phyloP scores from a whole-genome alignment of 2,888 invertebrate genomes.

The Drosophila gaucha region DNA sequence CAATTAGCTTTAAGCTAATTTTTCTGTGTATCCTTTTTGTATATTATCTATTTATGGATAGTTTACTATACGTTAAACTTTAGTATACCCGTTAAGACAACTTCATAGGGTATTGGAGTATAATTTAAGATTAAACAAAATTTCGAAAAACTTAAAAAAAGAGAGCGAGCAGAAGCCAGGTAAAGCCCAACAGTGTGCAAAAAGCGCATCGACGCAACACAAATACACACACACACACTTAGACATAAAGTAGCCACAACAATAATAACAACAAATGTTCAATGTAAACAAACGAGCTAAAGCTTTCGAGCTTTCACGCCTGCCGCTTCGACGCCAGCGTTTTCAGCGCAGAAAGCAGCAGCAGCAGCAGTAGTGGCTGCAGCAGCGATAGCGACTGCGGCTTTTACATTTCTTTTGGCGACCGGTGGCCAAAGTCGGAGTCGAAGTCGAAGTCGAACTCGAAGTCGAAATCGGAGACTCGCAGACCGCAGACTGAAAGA shows the following conservation, averaged over 20 bases:
- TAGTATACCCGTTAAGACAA: not conserved
- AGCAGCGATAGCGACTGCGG: slow-evolving; percentile 30
- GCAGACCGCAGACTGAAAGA: slow-evolving; percentile 31
- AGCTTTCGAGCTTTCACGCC: slow-evolving; percentile 61
- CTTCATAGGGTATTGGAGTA: not conserved
- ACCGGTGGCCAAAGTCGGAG: slow-evolving; percentile 50
- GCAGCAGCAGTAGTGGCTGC: not conserved
- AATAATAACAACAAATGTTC: slow-evolving; percentile 10
- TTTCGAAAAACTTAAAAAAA: slow-evolving; percentile 23
- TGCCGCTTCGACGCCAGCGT: slow-evolving; percentile 20
- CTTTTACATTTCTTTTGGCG: slow-evolving; percentile 71
- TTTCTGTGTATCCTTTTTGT: not conserved
- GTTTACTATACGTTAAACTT: too few relatives aligned
- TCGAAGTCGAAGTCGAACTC: slow-evolving; percentile 15
- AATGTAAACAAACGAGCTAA: slow-evolving; percentile 39
- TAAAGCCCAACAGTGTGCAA: slow-evolving; percentile 62
- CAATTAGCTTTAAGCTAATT: too few relatives aligned
- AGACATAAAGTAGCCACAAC: slow-evolving; percentile 10
- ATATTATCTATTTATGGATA: too few relatives aligned
- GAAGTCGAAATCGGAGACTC: slow-evolving; percentile 25
- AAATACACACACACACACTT: slow-evolving; percentile 20
- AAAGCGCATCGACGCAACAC: slow-evolving; percentile 59
- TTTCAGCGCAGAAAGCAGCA: slow-evolving; percentile 30
- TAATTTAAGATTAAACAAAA: not conserved
- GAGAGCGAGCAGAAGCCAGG: slow-evolving; percentile 20